Evolutionary conservation across 2,797 vertebrate genomes (phyloP).

Genomic region (Gallirallus australis): DNA sequence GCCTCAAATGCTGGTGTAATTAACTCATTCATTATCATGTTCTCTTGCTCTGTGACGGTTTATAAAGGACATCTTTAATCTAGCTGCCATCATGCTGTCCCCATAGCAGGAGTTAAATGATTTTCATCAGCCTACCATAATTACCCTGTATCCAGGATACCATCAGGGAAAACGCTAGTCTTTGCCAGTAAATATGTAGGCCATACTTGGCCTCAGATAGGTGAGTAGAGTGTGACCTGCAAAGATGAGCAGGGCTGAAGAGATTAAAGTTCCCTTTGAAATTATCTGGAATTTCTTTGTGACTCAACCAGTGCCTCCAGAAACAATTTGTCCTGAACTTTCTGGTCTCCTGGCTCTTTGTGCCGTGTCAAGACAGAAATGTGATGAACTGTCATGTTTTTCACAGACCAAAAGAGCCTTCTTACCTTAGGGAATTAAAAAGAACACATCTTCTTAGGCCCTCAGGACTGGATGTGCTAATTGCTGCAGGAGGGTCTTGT

Average conservation of each 20-base stretch:
- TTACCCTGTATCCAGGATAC: background rate
- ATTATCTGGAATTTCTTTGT: background rate
- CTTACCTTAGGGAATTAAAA: background rate
- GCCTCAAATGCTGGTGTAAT: constrained; percentile 72
- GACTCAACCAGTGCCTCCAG: background rate
- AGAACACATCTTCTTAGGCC: background rate
- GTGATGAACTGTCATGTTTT: background rate
- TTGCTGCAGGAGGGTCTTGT: background rate
- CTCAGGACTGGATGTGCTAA: background rate
- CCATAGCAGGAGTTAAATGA: constrained; percentile 42
- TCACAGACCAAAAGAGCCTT: background rate
- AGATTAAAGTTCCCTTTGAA: background rate
- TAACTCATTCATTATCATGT: constrained; percentile 80
- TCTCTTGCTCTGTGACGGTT: background rate
- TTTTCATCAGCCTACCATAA: constrained; percentile 30
- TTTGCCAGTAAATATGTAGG: background rate
- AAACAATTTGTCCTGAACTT: background rate
- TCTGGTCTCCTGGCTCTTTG: background rate
- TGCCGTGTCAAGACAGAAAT: background rate
- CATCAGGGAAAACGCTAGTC: constrained; percentile 11
- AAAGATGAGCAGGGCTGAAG: background rate
- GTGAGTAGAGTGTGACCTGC: background rate
- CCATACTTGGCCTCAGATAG: background rate
- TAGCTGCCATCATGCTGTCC: constrained; percentile 18
- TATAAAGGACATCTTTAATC: constrained; percentile 57